A percentile compares a stretch with the other conserved stretches of the same genome.
Evolutionary conservation across 2,797 vertebrate genomes (phyloP).

Genomic region (Sparus aurata): DNA sequence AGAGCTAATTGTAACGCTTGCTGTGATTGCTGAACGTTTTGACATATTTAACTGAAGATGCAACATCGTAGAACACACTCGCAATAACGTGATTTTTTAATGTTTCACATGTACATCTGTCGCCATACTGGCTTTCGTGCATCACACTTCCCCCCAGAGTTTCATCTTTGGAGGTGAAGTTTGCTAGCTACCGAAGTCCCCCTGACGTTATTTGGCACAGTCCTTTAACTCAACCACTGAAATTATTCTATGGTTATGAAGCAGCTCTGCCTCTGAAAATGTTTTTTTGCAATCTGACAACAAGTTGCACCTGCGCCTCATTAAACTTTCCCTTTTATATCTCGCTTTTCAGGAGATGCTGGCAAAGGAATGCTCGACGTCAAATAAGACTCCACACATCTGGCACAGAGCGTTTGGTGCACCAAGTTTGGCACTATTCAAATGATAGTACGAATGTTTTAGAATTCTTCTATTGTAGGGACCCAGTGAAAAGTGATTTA

Average conservation of each 20-base stretch:
- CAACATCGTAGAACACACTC: conserved; percentile 22
- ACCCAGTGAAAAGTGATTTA: background rate
- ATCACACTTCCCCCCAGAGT: background rate
- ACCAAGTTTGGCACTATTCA: conserved; percentile 6
- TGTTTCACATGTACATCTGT: background rate
- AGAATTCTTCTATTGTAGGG: background rate
- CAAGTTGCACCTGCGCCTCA: conserved; percentile 46
- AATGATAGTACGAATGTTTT: background rate
- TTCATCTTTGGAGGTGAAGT: conserved; percentile 20
- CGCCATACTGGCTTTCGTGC: background rate
- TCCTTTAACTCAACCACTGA: conserved; percentile 20
- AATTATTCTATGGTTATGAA: conserved; percentile 31
- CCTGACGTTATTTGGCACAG: conserved; percentile 12
- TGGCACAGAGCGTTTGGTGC: conserved; percentile 1
- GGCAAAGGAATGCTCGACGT: conserved; percentile 20
- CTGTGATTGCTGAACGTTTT: conserved; percentile 32
- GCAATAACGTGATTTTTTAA: background rate
- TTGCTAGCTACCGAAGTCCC: conserved; percentile 19
- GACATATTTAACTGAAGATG: conserved; percentile 47
- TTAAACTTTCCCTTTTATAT: conserved; percentile 59
- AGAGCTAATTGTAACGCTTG: conserved; percentile 37
- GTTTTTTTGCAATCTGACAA: conserved; percentile 34
- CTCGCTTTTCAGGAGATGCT: conserved; percentile 36
- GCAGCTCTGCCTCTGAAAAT: conserved; percentile 21
- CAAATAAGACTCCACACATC: conserved; percentile 37